These are phyloP conservation scores for Polyodon spathula DNA, from an alignment of 2,113 vertebrate species.

Conservation along the genomic window DNA sequence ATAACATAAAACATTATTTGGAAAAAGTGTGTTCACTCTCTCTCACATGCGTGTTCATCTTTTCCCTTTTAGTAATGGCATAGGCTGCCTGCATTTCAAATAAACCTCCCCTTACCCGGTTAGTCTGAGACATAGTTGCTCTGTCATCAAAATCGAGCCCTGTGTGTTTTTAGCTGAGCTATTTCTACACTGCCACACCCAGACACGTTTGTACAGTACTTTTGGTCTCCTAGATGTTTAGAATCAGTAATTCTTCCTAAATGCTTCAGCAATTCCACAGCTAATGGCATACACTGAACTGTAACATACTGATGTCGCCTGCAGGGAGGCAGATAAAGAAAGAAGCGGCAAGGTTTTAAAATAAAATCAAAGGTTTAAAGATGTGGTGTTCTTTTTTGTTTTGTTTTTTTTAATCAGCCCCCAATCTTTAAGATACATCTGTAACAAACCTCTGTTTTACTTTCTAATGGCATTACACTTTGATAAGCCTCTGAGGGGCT, in stretches of 20 bases:
- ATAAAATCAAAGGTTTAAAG: constrained; percentile 23
- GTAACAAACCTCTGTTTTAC: no score
- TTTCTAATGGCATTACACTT: no score
- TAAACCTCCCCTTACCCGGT: no score
- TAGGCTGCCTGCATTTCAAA: no score
- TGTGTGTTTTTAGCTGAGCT: constrained; percentile 15
- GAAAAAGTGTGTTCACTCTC: no score
- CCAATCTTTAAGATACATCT: no score
- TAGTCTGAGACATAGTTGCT: no score
- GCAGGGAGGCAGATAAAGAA: constrained; percentile 28
- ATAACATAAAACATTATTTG: no score
- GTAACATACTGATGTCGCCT: constrained; percentile 44
- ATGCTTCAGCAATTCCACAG: constrained; percentile 41
- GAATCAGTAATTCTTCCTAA: constrained; percentile 35
- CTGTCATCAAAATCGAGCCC: no score
- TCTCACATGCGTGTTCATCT: no score
- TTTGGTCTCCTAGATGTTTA: constrained; percentile 24
- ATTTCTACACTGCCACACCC: constrained; percentile 11
- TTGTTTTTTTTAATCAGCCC: constrained; percentile 9
- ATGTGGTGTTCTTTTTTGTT: constrained; percentile 24
- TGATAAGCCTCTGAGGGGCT: no score
- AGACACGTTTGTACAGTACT: background rate
- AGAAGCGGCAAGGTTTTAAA: constrained; percentile 13
- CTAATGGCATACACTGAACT: constrained; percentile 44
- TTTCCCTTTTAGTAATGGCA: no score